phyloP scores from a whole-genome alignment of 2,888 invertebrate species.

The Neoascia interrupta region DNA sequence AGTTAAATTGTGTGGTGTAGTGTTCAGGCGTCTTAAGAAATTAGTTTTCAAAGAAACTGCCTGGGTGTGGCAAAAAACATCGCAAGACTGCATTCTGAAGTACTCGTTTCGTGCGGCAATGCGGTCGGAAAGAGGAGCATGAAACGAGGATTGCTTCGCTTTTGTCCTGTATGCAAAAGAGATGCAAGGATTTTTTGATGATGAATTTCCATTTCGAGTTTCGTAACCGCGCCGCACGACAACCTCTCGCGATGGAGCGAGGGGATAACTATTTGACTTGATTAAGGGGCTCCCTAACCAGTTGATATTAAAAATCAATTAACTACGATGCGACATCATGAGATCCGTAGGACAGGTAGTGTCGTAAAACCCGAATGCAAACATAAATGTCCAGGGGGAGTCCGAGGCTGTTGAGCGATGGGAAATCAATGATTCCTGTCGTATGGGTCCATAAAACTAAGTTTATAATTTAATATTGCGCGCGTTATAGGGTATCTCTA shows the following conservation, averaged over 20 bases:
- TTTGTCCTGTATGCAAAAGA: slow-evolving; percentile 30
- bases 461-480: slow-evolving; percentile 61
- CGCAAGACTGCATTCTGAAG: slow-evolving; percentile 43
- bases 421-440: slow-evolving; percentile 32
- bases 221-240: background rate
- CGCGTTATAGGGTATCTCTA: slow-evolving; percentile 18
- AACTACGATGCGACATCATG: slow-evolving; percentile 42
- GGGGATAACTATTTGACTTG: slow-evolving; percentile 9
- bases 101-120: slow-evolving; percentile 39
- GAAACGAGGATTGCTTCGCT: slow-evolving; percentile 1
- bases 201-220: slow-evolving; percentile 32
- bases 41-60: slow-evolving; percentile 69
- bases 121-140: slow-evolving; percentile 12
- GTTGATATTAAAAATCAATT: slow-evolving; percentile 60
- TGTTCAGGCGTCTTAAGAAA: slow-evolving; percentile 72
- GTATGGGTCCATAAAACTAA: slow-evolving; percentile 44
- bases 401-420: slow-evolving; percentile 21
- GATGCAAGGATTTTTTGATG: slow-evolving; percentile 36
- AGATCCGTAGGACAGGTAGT: slow-evolving; percentile 41
- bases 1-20: slow-evolving; percentile 72
- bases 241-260: background rate
- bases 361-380: slow-evolving; percentile 30
- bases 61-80: slow-evolving; percentile 35
- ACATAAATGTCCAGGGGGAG: slow-evolving; percentile 34
- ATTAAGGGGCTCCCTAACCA: slow-evolving; percentile 37